These are phyloP conservation scores for Drosophila bipectinata DNA, from an alignment of 1,140 invertebrate genomes.

Conservation along the genomic window DNA sequence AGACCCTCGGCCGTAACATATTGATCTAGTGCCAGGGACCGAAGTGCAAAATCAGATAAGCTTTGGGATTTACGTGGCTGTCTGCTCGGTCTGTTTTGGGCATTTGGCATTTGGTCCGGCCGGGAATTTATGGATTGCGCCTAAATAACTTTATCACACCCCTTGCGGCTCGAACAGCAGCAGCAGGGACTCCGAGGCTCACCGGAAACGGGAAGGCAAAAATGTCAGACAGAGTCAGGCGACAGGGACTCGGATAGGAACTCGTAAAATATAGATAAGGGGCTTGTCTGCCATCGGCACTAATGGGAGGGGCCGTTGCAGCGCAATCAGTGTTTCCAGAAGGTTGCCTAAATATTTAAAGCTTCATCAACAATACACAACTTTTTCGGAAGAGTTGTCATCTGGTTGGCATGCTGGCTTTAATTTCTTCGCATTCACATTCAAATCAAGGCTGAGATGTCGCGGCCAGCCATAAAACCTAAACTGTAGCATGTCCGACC, in stretches of 20 bases:
- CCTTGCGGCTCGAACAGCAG: slow-evolving; percentile 20
- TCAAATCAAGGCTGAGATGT: slow-evolving; percentile 1
- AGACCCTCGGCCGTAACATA: slow-evolving; percentile 50
- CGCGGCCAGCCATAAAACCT: neutral
- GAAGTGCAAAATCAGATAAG: slow-evolving; percentile 82
- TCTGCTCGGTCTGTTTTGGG: slow-evolving; percentile 34
- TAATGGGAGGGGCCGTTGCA: slow-evolving; percentile 45
- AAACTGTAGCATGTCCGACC: slow-evolving; percentile 10
- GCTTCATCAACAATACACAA: neutral
- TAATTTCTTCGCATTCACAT: neutral
- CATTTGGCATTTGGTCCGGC: slow-evolving; percentile 27
- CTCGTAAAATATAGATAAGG: slow-evolving; percentile 59
- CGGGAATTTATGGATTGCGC: slow-evolving; percentile 81
- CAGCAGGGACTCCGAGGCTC: slow-evolving; percentile 38
- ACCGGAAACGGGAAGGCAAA: slow-evolving; percentile 51
- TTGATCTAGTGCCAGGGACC: slow-evolving; percentile 72
- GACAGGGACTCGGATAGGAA: slow-evolving; percentile 53
- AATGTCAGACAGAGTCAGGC: slow-evolving; percentile 27
- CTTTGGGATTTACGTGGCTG: slow-evolving; percentile 52
- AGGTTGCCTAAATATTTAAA: neutral
- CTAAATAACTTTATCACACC: slow-evolving; percentile 82
- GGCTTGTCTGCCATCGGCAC: slow-evolving; percentile 7
- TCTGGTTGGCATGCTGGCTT: too few species aligned
- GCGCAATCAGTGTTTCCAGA: neutral
- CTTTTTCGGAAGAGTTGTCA: neutral